These are phyloP conservation scores for Drosophila mulleri DNA, from an alignment of 2,888 invertebrate species.

Conservation along the genomic window DNA sequence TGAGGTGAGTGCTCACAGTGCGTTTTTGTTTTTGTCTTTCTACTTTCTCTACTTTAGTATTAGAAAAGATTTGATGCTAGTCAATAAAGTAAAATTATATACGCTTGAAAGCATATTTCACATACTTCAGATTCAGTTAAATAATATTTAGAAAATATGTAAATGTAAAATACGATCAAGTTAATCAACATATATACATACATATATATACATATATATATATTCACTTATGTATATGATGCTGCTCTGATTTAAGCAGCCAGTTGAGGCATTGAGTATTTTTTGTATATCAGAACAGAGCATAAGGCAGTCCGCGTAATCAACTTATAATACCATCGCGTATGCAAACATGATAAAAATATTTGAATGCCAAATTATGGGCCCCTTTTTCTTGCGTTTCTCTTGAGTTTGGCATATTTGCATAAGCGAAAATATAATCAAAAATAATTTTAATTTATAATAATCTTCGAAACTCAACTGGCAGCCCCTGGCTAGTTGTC, in stretches of 20 bases:
- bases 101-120: too few species aligned
- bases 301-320: background rate
- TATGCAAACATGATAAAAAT: background rate
- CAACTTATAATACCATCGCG: background rate
- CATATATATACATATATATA: background rate
- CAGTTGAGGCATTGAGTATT: background rate
- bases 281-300: background rate
- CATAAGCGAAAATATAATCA: background rate
- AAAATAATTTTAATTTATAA: conserved; percentile 3
- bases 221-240: background rate
- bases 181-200: background rate
- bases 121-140: too few species aligned
- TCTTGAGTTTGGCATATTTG: background rate
- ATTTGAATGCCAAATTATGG: background rate
- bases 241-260: background rate
- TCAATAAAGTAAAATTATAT: too few species aligned
- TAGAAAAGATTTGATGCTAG: background rate
- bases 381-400: too few species aligned
- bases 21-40: too few species aligned
- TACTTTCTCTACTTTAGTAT: background rate
- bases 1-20: too few species aligned
- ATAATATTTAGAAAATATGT: background rate
- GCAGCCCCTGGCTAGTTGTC: conserved; percentile 26
- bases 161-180: background rate
- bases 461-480: background rate